Base-by-base conservation (phyloP, 2,113 vertebrate genomes). In the Pachycephala philippinensis region DNA sequence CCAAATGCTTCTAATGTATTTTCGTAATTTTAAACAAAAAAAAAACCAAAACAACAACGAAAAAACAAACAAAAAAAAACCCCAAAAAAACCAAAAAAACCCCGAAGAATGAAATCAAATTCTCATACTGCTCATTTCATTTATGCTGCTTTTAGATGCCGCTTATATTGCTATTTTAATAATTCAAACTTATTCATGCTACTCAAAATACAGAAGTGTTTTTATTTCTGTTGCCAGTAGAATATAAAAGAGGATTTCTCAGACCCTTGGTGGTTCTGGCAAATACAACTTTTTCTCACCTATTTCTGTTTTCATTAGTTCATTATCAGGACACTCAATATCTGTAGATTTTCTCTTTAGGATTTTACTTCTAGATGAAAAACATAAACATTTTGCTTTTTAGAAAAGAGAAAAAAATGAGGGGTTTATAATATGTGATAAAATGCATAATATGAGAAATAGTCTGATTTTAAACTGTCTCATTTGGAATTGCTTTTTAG, bases 401-500 rank as follows among this genome's bases (percentile, higher is more conserved):
- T 64, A 11, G 15, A 16, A 64, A 72, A 45, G n/a, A 37, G 6
- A 4, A 4, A 39, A 35, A 72, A 69, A 28, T 4, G 2, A 35
- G 2, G 0, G 3, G 1, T n/a, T 82, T 88, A 26, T 30, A 33
- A 35, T 83, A 22, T 39, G 14, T 28, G 15, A 33, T 49, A 52
- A 92, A 70, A 76, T 33, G 10, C 2, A 20, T 47, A 24, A 30
- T 39, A 27, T 82, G 42, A 69, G 70, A 80, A 70, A 30, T 6
- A 68, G 18, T 59, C n/a, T 31, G 10, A 49, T 78, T 82, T 92
- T 91, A 20, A 45, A 77, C 9, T 88, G 4, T 78, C 65, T 94
- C 7, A 40, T 91, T 78, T 95, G 69, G 61, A 90, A 75, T 96
- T 96, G 3, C 8, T 87, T 90, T 70, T 83, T 93, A 99, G 99